A percentile compares a stretch with the other conserved stretches of the same genome.
Evolutionary conservation across 30 jellyfish, hydroid and myxozoan species (phyloP).

Genomic region (Cassiopea andromeda): DNA sequence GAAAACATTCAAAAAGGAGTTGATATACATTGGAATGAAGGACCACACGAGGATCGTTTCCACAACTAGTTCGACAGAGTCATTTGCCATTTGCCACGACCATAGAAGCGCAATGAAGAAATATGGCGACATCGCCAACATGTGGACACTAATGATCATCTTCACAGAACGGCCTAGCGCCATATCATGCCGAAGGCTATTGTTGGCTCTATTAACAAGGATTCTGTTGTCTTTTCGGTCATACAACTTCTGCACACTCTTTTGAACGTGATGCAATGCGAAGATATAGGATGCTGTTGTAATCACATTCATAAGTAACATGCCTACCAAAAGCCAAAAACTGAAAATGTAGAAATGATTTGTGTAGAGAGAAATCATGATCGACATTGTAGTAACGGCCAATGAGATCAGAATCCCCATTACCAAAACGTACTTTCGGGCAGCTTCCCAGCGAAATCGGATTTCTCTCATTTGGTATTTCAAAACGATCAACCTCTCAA

Average conservation of each 20-base stretch:
- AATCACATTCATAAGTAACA: background rate
- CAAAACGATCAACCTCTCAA: constrained; percentile 48
- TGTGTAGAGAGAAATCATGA: constrained; percentile 31
- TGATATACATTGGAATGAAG: constrained; percentile 15
- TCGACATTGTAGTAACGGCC: background rate
- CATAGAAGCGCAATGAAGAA: constrained; percentile 14
- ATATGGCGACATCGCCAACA: constrained; percentile 10
- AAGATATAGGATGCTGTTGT: background rate
- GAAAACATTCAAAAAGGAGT: constrained; percentile 35
- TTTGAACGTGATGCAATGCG: constrained; percentile 37
- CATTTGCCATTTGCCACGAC: constrained; percentile 29
- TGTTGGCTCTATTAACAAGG: background rate
- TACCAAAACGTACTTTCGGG: constrained; percentile 27
- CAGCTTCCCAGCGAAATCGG: constrained; percentile 45
- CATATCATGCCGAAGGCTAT: constrained; percentile 36
- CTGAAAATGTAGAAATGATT: constrained; percentile 42
- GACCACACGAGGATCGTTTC: constrained; percentile 24
- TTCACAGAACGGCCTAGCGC: constrained; percentile 41
- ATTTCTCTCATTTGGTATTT: constrained; percentile 23
- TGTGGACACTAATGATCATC: background rate
- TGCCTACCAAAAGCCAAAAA: background rate
- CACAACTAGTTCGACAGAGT: background rate
- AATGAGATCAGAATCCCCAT: background rate
- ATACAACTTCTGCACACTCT: constrained; percentile 24
- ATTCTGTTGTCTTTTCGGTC: constrained; percentile 16